phyloP scores from a whole-genome alignment of 2,888 invertebrate species.

The Eupithecia vulgata region DNA sequence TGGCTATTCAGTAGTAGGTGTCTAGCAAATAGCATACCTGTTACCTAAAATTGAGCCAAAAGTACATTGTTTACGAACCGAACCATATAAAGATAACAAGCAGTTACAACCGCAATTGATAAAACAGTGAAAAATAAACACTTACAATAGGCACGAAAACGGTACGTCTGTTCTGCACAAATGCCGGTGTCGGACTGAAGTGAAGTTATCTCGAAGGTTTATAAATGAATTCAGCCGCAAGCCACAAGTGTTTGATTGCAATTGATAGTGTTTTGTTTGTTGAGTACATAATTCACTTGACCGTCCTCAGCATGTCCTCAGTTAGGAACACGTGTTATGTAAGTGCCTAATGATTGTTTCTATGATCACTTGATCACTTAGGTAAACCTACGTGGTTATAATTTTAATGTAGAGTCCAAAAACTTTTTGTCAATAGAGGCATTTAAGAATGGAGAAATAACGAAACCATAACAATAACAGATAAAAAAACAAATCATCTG shows the following conservation, averaged over 20 bases:
- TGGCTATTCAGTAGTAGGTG: background rate
- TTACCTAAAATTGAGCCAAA: constrained; percentile 7
- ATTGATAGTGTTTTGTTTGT: constrained; percentile 22
- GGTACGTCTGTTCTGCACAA: constrained; percentile 26
- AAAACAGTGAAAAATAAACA: constrained; percentile 29
- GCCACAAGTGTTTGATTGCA: constrained; percentile 13
- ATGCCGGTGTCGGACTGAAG: constrained; percentile 35
- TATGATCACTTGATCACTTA: no score
- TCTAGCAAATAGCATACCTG: background rate
- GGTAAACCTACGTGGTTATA: no score
- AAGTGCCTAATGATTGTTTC: no score
- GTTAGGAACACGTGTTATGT: no score
- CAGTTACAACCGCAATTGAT: background rate
- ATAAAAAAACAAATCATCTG: no score
- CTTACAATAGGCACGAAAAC: constrained; percentile 8
- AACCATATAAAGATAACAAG: constrained; percentile 25
- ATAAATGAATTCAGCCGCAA: constrained; percentile 22
- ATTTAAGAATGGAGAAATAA: no score
- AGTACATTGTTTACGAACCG: background rate
- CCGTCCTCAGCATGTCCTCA: background rate
- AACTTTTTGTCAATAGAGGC: no score
- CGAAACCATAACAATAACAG: no score
- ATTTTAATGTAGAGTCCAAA: no score
- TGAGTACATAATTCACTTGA: background rate
- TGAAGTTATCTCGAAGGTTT: constrained; percentile 40